phyloP scores from a whole-genome alignment of 2,113 vertebrate species.

The Onychostoma macrolepis region DNA sequence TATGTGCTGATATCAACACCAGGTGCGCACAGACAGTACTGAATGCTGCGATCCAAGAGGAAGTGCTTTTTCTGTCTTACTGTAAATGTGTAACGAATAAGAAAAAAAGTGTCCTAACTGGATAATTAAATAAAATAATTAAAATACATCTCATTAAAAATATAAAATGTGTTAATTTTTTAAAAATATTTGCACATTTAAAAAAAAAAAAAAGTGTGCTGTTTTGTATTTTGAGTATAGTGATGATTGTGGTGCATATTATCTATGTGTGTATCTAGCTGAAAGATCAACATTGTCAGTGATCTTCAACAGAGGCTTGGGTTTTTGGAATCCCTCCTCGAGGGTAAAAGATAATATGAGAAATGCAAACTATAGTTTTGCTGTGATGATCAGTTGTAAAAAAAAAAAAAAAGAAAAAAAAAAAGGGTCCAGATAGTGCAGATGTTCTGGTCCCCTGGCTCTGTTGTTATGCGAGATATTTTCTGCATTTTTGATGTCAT shows the following conservation, averaged over 20 bases:
- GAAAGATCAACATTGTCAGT: constrained; percentile 45
- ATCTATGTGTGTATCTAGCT: too few relatives aligned
- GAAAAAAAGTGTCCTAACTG: too few relatives aligned
- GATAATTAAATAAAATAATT: too few relatives aligned
- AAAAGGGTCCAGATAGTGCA: neutral
- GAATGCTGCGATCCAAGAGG: neutral
- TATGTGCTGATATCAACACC: neutral
- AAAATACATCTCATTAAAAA: too few relatives aligned
- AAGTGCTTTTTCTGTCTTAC: neutral
- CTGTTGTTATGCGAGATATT: neutral
- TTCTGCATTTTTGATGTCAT: neutral
- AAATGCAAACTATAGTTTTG: constrained; percentile 13
- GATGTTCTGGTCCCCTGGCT: neutral
- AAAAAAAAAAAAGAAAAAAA: neutral
- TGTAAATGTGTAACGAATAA: neutral
- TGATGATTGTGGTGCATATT: too few relatives aligned
- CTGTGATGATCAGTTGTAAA: constrained; percentile 30
- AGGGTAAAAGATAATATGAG: neutral
- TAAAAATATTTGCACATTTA: too few relatives aligned
- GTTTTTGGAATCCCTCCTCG: neutral
- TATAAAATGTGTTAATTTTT: too few relatives aligned
- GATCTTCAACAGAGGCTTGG: constrained; percentile 72
- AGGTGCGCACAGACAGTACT: neutral
- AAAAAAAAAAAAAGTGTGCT: too few relatives aligned
- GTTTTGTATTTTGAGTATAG: too few relatives aligned